Base-by-base conservation (phyloP, 2,888 invertebrate species). In the Athalia cordata region DNA sequence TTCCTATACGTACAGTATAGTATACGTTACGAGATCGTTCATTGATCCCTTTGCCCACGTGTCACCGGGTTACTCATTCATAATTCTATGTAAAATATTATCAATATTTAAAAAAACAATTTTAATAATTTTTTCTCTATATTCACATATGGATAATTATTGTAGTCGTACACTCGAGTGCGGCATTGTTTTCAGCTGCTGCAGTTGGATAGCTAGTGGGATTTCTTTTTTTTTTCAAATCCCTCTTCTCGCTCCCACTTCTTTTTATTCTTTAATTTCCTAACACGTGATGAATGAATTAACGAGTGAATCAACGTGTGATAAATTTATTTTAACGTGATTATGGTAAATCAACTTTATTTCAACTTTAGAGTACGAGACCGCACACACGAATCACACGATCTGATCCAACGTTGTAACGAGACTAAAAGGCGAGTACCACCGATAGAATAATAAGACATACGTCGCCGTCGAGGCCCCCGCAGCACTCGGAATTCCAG, bases 21-120 rank as follows among this genome's bases (percentile, higher is more conserved):
- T 9, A 29, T 64, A 43, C 43, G 43, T 11, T 7, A 66, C 15
- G 64, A 78, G 67, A 77, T 59, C 43, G 81, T 72, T 80, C 79
- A 59, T 77, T 67, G 66, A 65, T 67, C 47, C 15, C 11, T 8
- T 0, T 13, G 47, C 49, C 49, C 52, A 52, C 52, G 52, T 68
- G 68, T 52, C 29, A 29, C 68, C 15, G 68, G 2, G 52, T n/a
- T 68, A 55, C 11, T 68, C 52, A 68, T 52, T 68, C 68, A 52
- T 6, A 11, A 4, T 13, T 61, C 13, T 7, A 61, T 15, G 4
- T 13, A 13, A 52, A 9, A 52, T 52, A 52, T 52, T 52, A 52
- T 11, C 52, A 9, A 52, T 52, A 52, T 52, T 29, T 29, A 29
- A 29, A 29, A 2, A 29, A 29, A 29, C 0, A 29, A 2, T 29